Conservation (phyloP, 1,140 invertebrate genomes). For the Zeugodacus cucurbitae region DNA sequence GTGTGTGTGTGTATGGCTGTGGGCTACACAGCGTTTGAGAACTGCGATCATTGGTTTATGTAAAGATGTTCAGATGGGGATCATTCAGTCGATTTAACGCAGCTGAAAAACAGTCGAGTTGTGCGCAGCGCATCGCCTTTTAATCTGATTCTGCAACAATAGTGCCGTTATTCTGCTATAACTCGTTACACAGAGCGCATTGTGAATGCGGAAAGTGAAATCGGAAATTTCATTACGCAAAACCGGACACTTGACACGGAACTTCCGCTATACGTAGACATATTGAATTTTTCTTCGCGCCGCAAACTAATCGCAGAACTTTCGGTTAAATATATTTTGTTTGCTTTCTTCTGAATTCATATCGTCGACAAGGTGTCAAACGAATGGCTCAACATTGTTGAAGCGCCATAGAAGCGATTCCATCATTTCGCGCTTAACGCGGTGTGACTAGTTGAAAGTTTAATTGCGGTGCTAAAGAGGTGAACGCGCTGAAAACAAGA, state of each 20-base stretch:
- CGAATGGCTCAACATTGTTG: constrained; percentile 38
- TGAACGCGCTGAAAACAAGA: constrained; percentile 44
- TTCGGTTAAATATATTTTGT: neutral
- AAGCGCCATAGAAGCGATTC: constrained; percentile 5
- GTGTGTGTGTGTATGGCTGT: neutral
- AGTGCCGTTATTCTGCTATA: constrained; percentile 33
- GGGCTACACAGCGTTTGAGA: neutral
- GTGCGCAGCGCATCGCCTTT: neutral
- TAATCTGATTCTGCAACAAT: neutral
- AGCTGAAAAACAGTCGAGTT: neutral
- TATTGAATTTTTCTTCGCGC: constrained; percentile 7
- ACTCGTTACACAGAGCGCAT: neutral
- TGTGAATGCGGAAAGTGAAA: neutral
- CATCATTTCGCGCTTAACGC: constrained; percentile 37
- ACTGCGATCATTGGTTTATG: constrained; percentile 20
- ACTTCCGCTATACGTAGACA: neutral
- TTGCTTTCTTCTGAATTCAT: neutral
- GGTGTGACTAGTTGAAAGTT: constrained; percentile 46
- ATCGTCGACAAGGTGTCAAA: constrained; percentile 40
- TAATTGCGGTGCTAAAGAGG: constrained; percentile 47
- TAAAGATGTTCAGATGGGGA: neutral
- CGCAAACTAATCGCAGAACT: neutral
- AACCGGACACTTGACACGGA: neutral
- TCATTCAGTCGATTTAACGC: neutral
- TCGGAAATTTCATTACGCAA: neutral